A percentile compares a stretch with the other conserved stretches of the same genome.
These are phyloP conservation scores for Herpetotheres cachinnans DNA, from an alignment of 2,113 vertebrate genomes.

Conservation along the genomic window DNA sequence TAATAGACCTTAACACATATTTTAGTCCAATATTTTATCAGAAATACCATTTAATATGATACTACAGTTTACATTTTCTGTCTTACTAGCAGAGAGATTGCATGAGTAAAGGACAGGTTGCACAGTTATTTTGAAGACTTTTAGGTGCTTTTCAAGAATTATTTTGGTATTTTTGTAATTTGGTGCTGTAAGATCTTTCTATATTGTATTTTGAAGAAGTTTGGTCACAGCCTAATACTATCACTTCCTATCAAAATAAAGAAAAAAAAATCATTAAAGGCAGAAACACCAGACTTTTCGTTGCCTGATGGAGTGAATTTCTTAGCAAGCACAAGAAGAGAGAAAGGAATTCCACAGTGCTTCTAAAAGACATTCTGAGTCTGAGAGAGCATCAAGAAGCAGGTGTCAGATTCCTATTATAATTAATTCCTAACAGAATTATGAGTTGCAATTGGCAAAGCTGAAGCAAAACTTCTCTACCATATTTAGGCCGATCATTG, in stretches of 20 bases:
- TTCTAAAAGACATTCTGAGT: background rate
- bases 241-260: background rate
- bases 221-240: background rate
- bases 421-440: background rate
- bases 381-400: background rate
- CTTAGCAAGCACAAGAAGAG: background rate
- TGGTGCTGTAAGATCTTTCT: background rate
- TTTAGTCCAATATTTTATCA: background rate
- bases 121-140: background rate
- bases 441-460: background rate
- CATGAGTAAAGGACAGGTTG: background rate
- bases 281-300: background rate
- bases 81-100: background rate
- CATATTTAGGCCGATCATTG: background rate
- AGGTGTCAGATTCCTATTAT: background rate
- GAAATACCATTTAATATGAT: background rate
- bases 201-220: background rate
- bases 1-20: background rate
- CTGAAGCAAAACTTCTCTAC: background rate
- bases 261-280: background rate
- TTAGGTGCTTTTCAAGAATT: background rate
- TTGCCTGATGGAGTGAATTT: background rate
- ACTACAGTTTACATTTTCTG: background rate
- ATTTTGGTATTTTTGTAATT: background rate
- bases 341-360: background rate